Percentiles rank a stretch among this genome's conserved stretches.
Conservation (phyloP, 2,113 vertebrate species). For the Lynx canadensis region DNA sequence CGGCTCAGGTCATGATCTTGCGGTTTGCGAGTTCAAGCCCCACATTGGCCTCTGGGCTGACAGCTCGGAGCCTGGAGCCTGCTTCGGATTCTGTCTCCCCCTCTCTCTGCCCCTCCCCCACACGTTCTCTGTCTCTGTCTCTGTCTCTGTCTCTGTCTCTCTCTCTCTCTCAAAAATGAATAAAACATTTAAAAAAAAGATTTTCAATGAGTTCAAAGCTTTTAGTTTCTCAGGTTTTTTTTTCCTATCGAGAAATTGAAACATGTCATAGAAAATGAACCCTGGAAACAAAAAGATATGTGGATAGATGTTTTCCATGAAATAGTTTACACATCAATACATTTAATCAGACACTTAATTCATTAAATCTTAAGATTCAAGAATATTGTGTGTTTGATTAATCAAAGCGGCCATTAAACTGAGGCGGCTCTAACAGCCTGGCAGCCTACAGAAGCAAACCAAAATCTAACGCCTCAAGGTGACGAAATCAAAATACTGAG, state of each 20-base stretch:
- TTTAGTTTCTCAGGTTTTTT: neutral
- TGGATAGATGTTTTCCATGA: neutral
- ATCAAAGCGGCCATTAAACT: neutral
- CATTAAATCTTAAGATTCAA: neutral
- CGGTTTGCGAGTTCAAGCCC: no score
- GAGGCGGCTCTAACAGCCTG: rapidly evolving
- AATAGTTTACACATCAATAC: neutral
- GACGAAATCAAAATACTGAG: rapidly evolving
- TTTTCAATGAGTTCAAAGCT: slow-evolving; percentile 42
- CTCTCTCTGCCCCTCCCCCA: no score
- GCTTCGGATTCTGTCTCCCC: no score
- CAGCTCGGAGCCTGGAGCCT: no score
- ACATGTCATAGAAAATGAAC: neutral
- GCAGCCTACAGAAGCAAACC: neutral
- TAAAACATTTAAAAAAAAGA: neutral
- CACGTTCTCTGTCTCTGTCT: no score
- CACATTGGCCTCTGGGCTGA: no score
- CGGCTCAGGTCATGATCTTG: no score
- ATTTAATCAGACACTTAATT: neutral
- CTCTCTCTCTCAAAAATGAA: no score
- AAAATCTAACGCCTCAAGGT: neutral
- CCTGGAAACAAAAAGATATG: neutral
- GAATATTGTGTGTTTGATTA: neutral
- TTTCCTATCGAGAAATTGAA: neutral
- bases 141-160: no score